phyloP scores from a whole-genome alignment of 1,140 invertebrate genomes.

The Drosophila simulans region DNA sequence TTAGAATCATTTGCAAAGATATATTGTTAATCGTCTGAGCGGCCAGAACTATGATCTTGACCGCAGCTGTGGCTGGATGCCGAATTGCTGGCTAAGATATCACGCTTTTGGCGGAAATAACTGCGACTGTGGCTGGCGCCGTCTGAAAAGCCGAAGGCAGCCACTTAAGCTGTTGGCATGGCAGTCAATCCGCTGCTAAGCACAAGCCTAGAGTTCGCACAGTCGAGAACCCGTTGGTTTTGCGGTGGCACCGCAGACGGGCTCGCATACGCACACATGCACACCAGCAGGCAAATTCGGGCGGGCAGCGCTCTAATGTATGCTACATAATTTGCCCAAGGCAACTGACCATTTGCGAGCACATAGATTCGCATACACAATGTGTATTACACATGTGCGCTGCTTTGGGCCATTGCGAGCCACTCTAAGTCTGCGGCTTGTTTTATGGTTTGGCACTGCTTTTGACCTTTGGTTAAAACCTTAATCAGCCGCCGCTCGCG shows the following conservation, averaged over 20 bases:
- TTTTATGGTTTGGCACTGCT: constrained; percentile 81
- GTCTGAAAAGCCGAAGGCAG: constrained; percentile 59
- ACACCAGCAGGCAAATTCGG: constrained; percentile 20
- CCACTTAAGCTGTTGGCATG: constrained; percentile 80
- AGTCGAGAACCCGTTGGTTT: constrained; percentile 45
- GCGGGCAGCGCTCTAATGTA: constrained; percentile 58
- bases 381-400: constrained; percentile 10
- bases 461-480: constrained; percentile 79
- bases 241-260: constrained; percentile 36
- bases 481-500: constrained; percentile 66
- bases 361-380: not conserved
- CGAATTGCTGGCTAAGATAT: constrained; percentile 23
- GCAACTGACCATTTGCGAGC: constrained; percentile 49
- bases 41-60: not conserved
- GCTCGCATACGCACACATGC: constrained; percentile 12
- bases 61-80: constrained; percentile 10
- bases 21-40: too few species aligned
- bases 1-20: too few species aligned
- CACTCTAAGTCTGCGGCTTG: constrained; percentile 75
- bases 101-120: constrained; percentile 33
- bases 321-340: constrained; percentile 75
- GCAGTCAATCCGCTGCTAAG: constrained; percentile 77
- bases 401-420: constrained; percentile 22
- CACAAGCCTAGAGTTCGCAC: constrained; percentile 44
- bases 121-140: constrained; percentile 58